Evolutionary conservation across 2,888 invertebrate genomes (phyloP), one percentile per base, ranked within the genome.

Genomic region (Anaspis maculata): DNA sequence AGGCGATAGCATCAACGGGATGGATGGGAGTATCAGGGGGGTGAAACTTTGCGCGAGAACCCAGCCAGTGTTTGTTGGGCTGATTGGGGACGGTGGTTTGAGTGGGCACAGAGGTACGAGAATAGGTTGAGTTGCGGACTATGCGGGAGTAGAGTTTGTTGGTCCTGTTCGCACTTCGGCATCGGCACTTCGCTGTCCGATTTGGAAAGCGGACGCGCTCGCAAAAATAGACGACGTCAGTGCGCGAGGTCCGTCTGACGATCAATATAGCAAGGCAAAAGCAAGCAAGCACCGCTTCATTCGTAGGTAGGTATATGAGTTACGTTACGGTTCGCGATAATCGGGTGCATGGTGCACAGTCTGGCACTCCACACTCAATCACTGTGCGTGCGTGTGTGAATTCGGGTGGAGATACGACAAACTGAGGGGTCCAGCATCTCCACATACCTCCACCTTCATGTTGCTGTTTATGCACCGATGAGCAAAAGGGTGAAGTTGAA

Each of bases 251-350:
- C 39, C 42, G 22, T 30, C 30, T 30, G 35, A 33, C 39, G 42
- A 42, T 42, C 42, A 42, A 42, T 42, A 42, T 42, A 42, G 42
- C 42, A 33, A n/a, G n/a, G n/a, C n/a, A n/a, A n/a, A n/a, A n/a
- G n/a, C n/a, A n/a, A n/a, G n/a, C n/a, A n/a, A n/a, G n/a, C n/a
- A n/a, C n/a, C n/a, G n/a, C n/a, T n/a, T n/a, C n/a, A 35, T 39
- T 36, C 42, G 27, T 39, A n/a, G n/a, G n/a, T n/a, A n/a, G n/a
- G n/a, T n/a, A n/a, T n/a, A 35, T 39, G 36, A 39, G 35, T 39
- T 39, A 39, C 32, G 30, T 30, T 26, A 36, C 36, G 27, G 39
- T 32, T 39, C 39, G 23, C 28, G 30, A 32, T 39, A 36, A 36
- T 36, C 39, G 33, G 33, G 29, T 33, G n/a, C n/a, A n/a, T n/a